These are phyloP conservation scores for Syngnathus acus DNA, from an alignment of 2,797 vertebrate species.

Conservation along the genomic window DNA sequence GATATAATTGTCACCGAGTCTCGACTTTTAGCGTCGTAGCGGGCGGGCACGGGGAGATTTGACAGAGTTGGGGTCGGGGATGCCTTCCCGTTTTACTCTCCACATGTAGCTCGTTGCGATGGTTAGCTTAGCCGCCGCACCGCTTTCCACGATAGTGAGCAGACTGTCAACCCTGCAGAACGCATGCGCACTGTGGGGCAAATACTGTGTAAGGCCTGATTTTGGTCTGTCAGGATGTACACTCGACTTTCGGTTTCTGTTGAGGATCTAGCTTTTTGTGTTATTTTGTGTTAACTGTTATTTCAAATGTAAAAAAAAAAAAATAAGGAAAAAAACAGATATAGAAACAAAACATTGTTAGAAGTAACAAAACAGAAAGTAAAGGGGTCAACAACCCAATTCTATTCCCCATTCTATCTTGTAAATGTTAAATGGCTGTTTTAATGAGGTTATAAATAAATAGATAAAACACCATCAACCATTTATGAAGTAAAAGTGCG, in stretches of 20 bases:
- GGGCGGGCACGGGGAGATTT: constrained; percentile 43
- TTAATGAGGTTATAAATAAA: background rate
- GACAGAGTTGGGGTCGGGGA: constrained; percentile 66
- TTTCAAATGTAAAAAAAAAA: too few relatives aligned
- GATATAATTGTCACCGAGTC: constrained; percentile 50
- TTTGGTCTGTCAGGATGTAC: constrained; percentile 23
- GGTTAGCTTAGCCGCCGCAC: constrained; percentile 57
- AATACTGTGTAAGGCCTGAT: background rate
- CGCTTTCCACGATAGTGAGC: constrained; percentile 63
- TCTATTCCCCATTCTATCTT: background rate
- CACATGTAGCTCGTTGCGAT: constrained; percentile 74
- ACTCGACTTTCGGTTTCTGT: too few relatives aligned
- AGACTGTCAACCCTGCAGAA: constrained; percentile 66
- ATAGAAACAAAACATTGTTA: too few relatives aligned
- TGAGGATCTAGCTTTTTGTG: too few relatives aligned
- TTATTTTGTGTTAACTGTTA: too few relatives aligned
- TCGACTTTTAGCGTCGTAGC: constrained; percentile 48
- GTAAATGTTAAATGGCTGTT: background rate
- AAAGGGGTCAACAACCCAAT: too few relatives aligned
- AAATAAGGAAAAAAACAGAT: too few relatives aligned
- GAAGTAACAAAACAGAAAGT: too few relatives aligned
- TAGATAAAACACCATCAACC: background rate
- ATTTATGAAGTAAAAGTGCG: background rate
- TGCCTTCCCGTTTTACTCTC: constrained; percentile 72
- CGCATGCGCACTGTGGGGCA: constrained; percentile 46